Evolutionary conservation across 2,113 vertebrate species (phyloP).

Genomic region (Brienomyrus longianalis): DNA sequence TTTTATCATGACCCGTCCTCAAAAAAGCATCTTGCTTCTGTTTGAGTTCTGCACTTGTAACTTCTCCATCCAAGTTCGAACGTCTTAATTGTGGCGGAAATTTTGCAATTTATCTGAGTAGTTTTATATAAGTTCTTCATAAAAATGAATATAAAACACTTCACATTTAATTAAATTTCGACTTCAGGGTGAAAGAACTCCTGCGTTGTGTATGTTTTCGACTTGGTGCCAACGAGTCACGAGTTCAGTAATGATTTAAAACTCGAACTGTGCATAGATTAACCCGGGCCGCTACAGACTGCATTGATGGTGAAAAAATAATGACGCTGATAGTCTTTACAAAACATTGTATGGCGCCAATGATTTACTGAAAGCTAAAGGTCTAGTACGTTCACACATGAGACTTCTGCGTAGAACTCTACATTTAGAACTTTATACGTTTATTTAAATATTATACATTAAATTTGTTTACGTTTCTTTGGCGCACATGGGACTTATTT

Average conservation of each 20-base stretch:
- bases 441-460: background rate
- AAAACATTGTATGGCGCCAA: background rate
- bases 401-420: background rate
- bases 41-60: background rate
- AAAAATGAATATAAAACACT: background rate
- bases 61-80: background rate
- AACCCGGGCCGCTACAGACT: no score
- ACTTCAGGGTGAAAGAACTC: background rate
- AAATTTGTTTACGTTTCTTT: conserved; percentile 13
- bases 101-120: background rate
- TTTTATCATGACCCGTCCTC: background rate
- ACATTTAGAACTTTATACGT: background rate
- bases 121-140: background rate
- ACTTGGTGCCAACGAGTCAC: background rate
- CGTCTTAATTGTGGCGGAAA: background rate
- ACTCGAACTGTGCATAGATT: no score
- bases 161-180: background rate
- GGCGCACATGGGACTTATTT: conserved; percentile 13
- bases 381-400: background rate
- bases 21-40: background rate
- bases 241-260: no score
- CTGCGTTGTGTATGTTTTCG: background rate
- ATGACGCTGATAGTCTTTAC: background rate
- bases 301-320: no score
- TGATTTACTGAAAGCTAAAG: background rate